Evolutionary conservation across 2,888 invertebrate genomes (phyloP), one percentile per base, ranked within the genome.

Genomic region (Galeopsomyia nigrocyanea): DNA sequence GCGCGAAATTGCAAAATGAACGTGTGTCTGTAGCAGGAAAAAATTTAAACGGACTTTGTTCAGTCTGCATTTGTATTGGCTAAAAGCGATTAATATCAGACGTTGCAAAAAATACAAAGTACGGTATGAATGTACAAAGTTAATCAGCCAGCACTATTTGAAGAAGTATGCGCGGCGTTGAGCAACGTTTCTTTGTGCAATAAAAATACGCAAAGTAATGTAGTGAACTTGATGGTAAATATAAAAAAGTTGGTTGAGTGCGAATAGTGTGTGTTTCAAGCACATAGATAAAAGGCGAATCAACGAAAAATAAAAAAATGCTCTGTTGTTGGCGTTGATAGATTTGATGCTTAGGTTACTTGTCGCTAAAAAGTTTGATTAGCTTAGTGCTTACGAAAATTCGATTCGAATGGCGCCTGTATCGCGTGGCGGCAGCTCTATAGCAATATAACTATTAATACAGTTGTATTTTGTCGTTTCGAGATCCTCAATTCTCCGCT

Each of bases 321-420:
- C 47, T 19, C 19, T n/a, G 26, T 50, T 46, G 9, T 26, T 58
- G 26, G 19, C 14, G 50, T 57, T 61, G 47, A 14, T 60, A 55
- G 26, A 16, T 22, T 21, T 50, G 19, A 17, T 67, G 17, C 39
- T 46, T 57, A 67, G 22, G 53, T 39, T 68, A 63, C 47, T 47
- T 57, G 56, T 39, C 21, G 62, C 71, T 75, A 64, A 73, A 69
- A 70, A 75, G 69, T 73, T 67, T 70, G 72, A 70, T 70, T 70
- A 68, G 69, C 65, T 69, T 72, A 68, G 26, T 60, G 60, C 17
- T 69, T 72, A 75, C 62, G 55, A 65, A 72, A 69, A 73, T 73
- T 69, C 65, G 65, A 73, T 73, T 73, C 56, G 68, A 73, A 63
- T 53, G 49, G 19, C 61, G 61, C 61, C 47, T 49, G 61, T 62